phyloP scores from a whole-genome alignment of 2,888 invertebrate species.

The Aphodius granarius region DNA sequence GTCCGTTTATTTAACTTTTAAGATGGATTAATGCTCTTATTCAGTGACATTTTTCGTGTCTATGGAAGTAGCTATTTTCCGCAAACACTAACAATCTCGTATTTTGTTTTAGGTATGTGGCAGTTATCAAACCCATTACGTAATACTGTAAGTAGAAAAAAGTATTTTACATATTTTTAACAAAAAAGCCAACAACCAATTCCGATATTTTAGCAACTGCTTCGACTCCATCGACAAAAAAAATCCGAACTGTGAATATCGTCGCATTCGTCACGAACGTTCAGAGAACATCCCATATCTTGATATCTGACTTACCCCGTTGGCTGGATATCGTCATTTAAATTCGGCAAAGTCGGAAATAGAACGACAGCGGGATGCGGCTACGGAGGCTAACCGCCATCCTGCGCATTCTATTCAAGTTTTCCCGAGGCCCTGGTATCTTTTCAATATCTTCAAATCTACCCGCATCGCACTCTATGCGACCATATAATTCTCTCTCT shows the following conservation, averaged over 20 bases:
- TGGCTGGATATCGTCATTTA: background rate
- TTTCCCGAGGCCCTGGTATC: slow-evolving; percentile 11
- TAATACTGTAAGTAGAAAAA: too few species aligned
- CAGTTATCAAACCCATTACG: too few species aligned
- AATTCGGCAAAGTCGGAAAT: background rate
- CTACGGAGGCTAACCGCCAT: background rate
- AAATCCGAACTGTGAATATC: background rate
- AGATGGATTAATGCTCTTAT: background rate
- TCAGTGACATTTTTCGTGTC: too few species aligned
- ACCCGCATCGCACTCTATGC: slow-evolving; percentile 14
- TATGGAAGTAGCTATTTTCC: too few species aligned
- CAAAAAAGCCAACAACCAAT: background rate
- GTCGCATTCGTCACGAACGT: background rate
- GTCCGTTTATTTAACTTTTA: background rate
- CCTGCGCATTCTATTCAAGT: background rate
- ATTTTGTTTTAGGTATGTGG: too few species aligned
- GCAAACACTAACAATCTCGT: too few species aligned
- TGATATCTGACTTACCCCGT: background rate
- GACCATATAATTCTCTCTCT: background rate
- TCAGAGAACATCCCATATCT: background rate
- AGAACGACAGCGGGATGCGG: background rate
- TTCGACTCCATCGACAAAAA: background rate
- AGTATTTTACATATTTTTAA: too few species aligned
- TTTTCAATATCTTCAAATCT: slow-evolving; percentile 22
- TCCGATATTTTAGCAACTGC: background rate